Evolutionary conservation across 37 sponge, comb jelly and placozoan species (phyloP).

Genomic region (Beroe forskalii): DNA sequence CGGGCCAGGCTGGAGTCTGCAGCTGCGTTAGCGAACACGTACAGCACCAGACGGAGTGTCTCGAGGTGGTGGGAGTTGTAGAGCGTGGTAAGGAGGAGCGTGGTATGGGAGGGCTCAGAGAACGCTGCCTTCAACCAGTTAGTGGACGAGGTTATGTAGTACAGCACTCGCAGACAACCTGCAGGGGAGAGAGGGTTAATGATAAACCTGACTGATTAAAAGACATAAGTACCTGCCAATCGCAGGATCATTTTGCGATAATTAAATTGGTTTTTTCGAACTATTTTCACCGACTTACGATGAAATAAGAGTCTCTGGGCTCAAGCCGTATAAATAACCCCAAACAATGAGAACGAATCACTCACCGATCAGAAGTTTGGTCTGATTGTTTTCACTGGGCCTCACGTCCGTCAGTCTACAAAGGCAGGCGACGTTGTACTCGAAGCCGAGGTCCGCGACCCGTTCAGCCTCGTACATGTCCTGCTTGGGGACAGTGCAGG

Average conservation of each 20-base stretch:
- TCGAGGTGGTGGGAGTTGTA: constrained; percentile 40
- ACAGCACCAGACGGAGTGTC: neutral
- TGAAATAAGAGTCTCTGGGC: no score
- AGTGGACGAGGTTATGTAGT: neutral
- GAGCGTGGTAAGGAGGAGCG: neutral
- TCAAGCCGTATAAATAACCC: no score
- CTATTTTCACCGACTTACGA: no score
- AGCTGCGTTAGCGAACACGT: constrained; percentile 2
- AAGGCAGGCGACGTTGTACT: constrained; percentile 8
- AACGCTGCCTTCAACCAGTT: neutral
- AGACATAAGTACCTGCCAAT: no score
- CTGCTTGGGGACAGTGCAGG: neutral
- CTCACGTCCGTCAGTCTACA: constrained; percentile 16
- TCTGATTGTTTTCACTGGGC: neutral
- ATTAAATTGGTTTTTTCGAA: no score
- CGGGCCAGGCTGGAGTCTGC: constrained; percentile 1
- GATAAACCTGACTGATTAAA: no score
- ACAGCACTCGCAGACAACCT: neutral
- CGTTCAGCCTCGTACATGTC: neutral
- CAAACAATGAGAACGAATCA: no score
- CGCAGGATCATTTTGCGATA: no score
- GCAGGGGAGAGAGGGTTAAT: neutral
- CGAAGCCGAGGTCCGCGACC: neutral
- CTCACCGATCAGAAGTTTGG: neutral
- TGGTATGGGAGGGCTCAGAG: neutral